These are phyloP conservation scores for Sebastolobus alascanus DNA, from an alignment of 2,797 vertebrate species.

Conservation along the genomic window DNA sequence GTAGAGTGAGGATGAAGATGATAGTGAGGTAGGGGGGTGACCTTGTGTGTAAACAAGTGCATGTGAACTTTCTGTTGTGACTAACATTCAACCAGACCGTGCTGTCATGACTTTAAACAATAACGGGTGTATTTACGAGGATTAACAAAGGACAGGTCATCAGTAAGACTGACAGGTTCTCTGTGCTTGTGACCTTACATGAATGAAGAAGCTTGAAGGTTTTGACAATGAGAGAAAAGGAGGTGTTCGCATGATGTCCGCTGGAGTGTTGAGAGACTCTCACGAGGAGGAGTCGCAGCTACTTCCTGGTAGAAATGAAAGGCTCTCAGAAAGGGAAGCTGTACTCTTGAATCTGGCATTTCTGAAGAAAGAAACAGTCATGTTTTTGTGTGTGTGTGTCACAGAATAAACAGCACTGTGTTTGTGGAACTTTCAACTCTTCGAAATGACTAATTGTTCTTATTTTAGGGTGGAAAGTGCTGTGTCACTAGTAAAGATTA, in stretches of 20 bases:
- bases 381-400: background rate
- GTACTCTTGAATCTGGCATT: constrained; percentile 23
- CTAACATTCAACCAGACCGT: constrained; percentile 42
- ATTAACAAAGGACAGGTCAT: constrained; percentile 30
- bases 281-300: background rate
- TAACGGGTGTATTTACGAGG: constrained; percentile 1
- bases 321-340: constrained; percentile 2
- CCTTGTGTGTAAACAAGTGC: constrained; percentile 49
- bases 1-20: constrained; percentile 95
- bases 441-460: constrained; percentile 23
- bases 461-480: constrained; percentile 5
- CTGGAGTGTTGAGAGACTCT: constrained; percentile 19
- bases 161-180: constrained; percentile 27
- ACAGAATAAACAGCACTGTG: background rate
- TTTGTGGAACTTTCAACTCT: background rate
- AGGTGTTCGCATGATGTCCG: constrained; percentile 22
- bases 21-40: constrained; percentile 89
- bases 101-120: constrained; percentile 41
- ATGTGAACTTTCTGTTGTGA: constrained; percentile 41
- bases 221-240: constrained; percentile 19
- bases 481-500: constrained; percentile 13
- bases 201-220: constrained; percentile 48
- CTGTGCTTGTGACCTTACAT: constrained; percentile 13
- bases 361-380: constrained; percentile 9
- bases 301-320: constrained; percentile 47